A percentile compares a stretch with the other conserved stretches of the same genome.
These are phyloP conservation scores for Scaptomyza parva DNA, from an alignment of 2,888 invertebrate genomes.

Conservation along the genomic window DNA sequence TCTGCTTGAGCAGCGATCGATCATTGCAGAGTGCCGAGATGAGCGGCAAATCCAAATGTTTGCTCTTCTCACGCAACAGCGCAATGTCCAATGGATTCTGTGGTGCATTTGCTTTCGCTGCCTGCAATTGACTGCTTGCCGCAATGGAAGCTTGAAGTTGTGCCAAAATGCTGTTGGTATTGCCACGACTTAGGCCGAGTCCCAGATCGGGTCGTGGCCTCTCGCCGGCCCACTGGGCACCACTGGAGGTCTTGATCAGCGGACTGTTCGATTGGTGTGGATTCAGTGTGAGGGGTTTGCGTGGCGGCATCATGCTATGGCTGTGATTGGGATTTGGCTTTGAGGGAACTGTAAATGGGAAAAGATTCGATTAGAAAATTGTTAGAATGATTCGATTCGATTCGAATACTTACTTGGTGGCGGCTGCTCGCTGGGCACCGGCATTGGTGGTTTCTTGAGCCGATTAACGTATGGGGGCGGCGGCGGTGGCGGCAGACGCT, in stretches of 20 bases:
- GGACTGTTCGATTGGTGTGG: conserved; percentile 77
- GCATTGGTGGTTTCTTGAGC: conserved; percentile 85
- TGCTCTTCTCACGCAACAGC: conserved; percentile 94
- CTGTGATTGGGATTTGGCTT: conserved; percentile 67
- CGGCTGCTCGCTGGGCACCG: conserved; percentile 85
- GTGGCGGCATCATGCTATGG: conserved; percentile 70
- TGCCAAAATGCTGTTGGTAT: conserved; percentile 79
- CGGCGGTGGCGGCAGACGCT: conserved; percentile 87
- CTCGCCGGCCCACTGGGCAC: conserved; percentile 83
- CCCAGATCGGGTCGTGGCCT: conserved; percentile 77
- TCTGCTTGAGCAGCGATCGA: conserved; percentile 94
- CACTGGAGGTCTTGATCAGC: conserved; percentile 81
- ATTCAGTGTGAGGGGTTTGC: conserved; percentile 78
- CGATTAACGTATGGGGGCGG: conserved; percentile 86
- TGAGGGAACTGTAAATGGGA: conserved; percentile 79
- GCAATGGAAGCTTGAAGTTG: conserved; percentile 81
- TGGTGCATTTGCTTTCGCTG: conserved; percentile 48
- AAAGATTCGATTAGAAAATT: neutral
- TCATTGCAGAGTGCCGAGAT: conserved; percentile 97
- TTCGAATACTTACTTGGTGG: conserved; percentile 84
- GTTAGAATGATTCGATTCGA: neutral
- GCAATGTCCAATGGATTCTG: conserved; percentile 89
- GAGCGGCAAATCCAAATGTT: conserved; percentile 94
- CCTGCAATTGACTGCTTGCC: conserved; percentile 47
- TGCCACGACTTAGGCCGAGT: conserved; percentile 62